Percentiles rank a stretch among this genome's conserved stretches.
Conservation (phyloP, 2,797 vertebrate genomes). For the Acipenser transmontanus region DNA sequence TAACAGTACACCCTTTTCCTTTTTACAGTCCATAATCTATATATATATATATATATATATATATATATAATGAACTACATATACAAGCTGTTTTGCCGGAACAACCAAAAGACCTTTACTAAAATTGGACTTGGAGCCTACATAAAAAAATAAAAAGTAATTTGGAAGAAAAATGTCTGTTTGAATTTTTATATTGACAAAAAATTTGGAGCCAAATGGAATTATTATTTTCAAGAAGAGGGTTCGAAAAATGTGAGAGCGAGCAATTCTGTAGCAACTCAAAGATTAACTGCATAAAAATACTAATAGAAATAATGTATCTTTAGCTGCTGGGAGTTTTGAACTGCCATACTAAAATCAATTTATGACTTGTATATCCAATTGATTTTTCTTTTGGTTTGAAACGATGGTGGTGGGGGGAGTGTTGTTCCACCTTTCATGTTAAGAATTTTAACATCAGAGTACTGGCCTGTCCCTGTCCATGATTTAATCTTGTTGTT, state of each 20-base stretch:
- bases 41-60: too few relatives aligned
- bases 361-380: conserved; percentile 34
- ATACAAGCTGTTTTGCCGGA: neutral
- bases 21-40: conserved; percentile 10
- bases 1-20: conserved; percentile 32
- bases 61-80: neutral
- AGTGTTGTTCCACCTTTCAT: conserved; percentile 38
- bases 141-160: neutral
- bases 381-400: conserved; percentile 2
- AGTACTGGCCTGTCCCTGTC: conserved; percentile 27
- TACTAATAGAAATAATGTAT: conserved; percentile 24
- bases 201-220: conserved; percentile 26
- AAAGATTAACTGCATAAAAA: conserved; percentile 21
- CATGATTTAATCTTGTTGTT: conserved; percentile 59
- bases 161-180: conserved; percentile 14
- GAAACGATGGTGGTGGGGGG: conserved; percentile 16
- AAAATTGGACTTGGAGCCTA: neutral
- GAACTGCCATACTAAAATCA: conserved; percentile 21
- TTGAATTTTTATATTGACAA: conserved; percentile 7
- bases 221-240: conserved; percentile 18
- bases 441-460: conserved; percentile 48
- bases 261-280: conserved; percentile 17
- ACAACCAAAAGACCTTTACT: neutral
- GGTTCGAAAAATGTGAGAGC: conserved; percentile 15
- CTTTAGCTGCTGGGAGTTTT: conserved; percentile 40